Percentiles rank a stretch among this genome's conserved stretches.
Conservation (phyloP, 1,140 invertebrate species). For the Steinernema khuongi region DNA sequence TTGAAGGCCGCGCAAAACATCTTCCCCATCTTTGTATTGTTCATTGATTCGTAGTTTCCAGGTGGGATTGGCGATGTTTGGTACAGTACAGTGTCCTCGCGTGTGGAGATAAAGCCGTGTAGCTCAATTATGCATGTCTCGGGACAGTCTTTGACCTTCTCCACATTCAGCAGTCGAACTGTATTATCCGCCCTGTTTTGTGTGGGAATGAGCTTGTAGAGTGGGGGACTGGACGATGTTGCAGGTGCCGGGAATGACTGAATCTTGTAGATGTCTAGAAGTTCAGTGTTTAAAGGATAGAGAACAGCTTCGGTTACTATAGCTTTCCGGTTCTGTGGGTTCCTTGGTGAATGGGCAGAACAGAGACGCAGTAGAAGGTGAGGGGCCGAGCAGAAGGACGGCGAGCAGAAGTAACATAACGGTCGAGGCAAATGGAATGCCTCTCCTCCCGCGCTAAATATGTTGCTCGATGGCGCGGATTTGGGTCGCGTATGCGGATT, state of each 20-base stretch:
- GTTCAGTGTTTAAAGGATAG: background rate
- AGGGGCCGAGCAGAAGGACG: background rate
- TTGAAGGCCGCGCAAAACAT: background rate
- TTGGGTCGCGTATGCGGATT: conserved; percentile 6
- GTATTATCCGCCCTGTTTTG: background rate
- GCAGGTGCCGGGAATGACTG: background rate
- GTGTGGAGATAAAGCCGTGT: background rate
- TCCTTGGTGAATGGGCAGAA: background rate
- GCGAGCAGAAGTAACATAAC: background rate
- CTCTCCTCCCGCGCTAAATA: too few relatives aligned
- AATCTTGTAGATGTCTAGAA: background rate
- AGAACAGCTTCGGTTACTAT: background rate
- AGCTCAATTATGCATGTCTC: background rate
- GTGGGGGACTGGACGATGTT: background rate
- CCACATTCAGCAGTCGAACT: background rate
- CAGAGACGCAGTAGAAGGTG: background rate
- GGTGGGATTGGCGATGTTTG: background rate
- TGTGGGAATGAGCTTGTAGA: background rate
- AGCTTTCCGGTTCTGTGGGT: background rate
- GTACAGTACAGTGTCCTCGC: background rate
- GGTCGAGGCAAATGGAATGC: background rate
- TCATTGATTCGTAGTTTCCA: background rate
- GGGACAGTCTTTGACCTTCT: background rate
- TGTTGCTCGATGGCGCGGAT: background rate
- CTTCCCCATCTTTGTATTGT: background rate